phyloP scores from a whole-genome alignment of 2,888 invertebrate species.

The Polydrusus pterygomalis region DNA sequence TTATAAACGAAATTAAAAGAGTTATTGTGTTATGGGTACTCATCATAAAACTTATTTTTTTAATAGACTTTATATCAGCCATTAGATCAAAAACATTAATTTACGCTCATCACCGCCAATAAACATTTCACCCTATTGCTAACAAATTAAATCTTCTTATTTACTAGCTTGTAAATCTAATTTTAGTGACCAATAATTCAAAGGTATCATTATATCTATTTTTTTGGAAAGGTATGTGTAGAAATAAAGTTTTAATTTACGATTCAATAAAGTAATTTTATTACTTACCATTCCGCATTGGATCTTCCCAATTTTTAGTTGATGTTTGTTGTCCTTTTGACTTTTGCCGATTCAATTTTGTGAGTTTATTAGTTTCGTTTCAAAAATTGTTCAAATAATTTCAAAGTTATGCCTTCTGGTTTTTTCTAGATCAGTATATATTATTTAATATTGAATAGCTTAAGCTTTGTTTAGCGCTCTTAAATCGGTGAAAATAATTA shows the following conservation, averaged over 20 bases:
- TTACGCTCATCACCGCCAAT: conserved; percentile 28
- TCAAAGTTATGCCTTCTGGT: no score
- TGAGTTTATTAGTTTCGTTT: neutral
- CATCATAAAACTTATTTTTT: conserved; percentile 11
- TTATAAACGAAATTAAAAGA: no score
- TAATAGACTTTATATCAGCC: conserved; percentile 6
- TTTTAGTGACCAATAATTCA: conserved; percentile 41
- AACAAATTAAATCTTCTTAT: conserved; percentile 36
- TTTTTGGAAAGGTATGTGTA: conserved; percentile 22
- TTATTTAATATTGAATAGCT: no score
- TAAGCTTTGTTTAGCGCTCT: no score
- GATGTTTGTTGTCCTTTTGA: neutral
- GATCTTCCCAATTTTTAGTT: neutral
- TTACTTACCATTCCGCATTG: conserved; percentile 15
- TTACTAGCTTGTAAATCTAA: conserved; percentile 33
- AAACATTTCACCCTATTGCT: conserved; percentile 20
- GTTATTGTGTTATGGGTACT: neutral
- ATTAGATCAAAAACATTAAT: conserved; percentile 27
- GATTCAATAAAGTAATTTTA: conserved; percentile 41
- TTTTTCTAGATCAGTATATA: no score
- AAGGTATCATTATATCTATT: conserved; percentile 12
- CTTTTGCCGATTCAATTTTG: conserved; percentile 9
- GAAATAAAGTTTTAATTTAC: conserved; percentile 38
- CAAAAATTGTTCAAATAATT: no score
- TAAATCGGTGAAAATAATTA: no score